These are phyloP conservation scores for Perdita meconis DNA, from an alignment of 2,888 invertebrate genomes.

Conservation along the genomic window DNA sequence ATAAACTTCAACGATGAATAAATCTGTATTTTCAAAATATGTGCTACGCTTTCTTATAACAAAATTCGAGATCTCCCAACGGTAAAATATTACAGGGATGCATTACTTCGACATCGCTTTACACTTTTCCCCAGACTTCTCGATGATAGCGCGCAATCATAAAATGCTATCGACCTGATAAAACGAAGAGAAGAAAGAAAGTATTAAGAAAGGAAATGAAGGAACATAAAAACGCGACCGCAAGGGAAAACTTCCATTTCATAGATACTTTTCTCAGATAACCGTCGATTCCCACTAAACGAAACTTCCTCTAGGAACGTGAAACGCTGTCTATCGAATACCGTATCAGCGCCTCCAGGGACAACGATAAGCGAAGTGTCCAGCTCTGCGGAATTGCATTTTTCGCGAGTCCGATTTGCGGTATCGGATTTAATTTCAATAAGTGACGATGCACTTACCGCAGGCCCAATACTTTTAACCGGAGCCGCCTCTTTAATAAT, in stretches of 20 bases:
- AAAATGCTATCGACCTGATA: conserved; percentile 24
- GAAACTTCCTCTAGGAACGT: not conserved
- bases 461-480: conserved; percentile 25
- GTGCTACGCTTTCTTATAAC: too few relatives aligned
- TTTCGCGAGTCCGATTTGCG: conserved; percentile 21
- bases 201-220: not conserved
- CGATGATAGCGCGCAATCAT: conserved; percentile 26
- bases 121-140: not conserved
- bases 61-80: too few relatives aligned
- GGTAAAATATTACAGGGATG: too few relatives aligned
- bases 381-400: not conserved
- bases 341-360: conserved; percentile 8
- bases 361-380: conserved; percentile 5
- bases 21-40: too few relatives aligned
- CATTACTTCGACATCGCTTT: not conserved
- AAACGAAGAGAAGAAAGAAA: not conserved
- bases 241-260: conserved; percentile 12
- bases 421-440: conserved; percentile 59
- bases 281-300: conserved; percentile 17
- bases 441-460: conserved; percentile 25
- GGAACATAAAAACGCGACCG: not conserved
- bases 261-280: conserved; percentile 16
- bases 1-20: too few relatives aligned
- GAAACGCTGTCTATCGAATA: not conserved
- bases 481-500: conserved; percentile 53